Conservation (phyloP, 2,888 invertebrate genomes). For the Entomobrya multifasciata region DNA sequence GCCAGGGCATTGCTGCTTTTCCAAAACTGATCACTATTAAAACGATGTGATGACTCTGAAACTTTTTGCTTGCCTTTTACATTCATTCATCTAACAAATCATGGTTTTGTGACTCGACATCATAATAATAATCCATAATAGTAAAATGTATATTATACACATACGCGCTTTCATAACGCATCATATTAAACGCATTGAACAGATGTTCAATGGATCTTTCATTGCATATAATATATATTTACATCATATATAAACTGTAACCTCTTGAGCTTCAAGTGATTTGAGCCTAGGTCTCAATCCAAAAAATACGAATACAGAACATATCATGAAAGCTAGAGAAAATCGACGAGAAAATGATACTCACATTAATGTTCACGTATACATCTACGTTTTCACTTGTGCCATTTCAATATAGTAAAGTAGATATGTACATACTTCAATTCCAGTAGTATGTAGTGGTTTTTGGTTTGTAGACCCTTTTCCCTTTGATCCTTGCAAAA, state of each 20-base stretch:
- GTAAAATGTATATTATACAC: constrained; percentile 27
- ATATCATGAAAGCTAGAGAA: not conserved
- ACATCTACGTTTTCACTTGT: no score
- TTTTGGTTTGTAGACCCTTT: constrained; percentile 34
- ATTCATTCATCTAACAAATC: not conserved
- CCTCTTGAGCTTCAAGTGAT: constrained; percentile 57
- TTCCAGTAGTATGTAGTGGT: not conserved
- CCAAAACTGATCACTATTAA: constrained; percentile 57
- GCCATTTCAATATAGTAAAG: no score
- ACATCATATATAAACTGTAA: constrained; percentile 3
- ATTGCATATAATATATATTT: no score
- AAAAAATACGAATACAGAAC: no score
- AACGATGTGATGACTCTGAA: constrained; percentile 38
- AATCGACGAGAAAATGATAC: constrained; percentile 17
- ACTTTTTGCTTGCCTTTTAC: constrained; percentile 16
- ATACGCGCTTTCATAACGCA: no score
- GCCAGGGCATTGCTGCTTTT: no score
- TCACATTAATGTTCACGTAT: not conserved
- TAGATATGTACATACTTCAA: constrained; percentile 10
- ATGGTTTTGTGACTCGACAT: not conserved
- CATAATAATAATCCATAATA: constrained; percentile 50
- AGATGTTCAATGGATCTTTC: constrained; percentile 77
- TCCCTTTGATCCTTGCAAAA: not conserved
- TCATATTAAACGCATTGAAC: constrained; percentile 57
- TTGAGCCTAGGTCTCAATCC: constrained; percentile 1